Evolutionary conservation across 2,113 vertebrate species (phyloP).

Genomic region (Sturnira hondurensis): DNA sequence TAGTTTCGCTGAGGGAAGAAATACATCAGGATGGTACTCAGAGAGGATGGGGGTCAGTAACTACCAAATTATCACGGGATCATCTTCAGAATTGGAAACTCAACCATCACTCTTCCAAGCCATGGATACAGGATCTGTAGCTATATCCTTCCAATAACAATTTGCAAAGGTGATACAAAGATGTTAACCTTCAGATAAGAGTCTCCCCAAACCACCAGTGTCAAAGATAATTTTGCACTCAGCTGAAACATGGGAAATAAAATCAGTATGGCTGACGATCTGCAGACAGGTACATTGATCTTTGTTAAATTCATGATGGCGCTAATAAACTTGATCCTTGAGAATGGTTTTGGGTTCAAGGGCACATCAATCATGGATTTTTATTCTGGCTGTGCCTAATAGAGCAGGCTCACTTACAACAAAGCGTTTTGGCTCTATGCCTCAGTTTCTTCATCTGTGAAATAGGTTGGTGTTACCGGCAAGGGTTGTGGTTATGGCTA

Average conservation of each 20-base stretch:
- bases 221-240: neutral
- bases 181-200: neutral
- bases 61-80: neutral
- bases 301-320: neutral
- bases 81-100: neutral
- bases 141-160: neutral
- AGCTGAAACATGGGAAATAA: neutral
- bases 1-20: neutral
- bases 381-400: neutral
- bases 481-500: neutral
- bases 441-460: neutral
- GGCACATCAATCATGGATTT: neutral
- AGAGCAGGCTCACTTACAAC: neutral
- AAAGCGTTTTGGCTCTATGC: neutral
- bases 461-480: neutral
- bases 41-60: neutral
- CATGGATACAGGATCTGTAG: neutral
- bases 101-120: neutral
- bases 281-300: neutral
- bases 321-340: neutral
- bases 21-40: neutral
- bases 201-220: neutral
- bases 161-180: neutral
- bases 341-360: neutral
- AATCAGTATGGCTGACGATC: neutral